Conservation (phyloP, 2,113 vertebrate genomes). For the Xenotilapia flavipinnis region DNA sequence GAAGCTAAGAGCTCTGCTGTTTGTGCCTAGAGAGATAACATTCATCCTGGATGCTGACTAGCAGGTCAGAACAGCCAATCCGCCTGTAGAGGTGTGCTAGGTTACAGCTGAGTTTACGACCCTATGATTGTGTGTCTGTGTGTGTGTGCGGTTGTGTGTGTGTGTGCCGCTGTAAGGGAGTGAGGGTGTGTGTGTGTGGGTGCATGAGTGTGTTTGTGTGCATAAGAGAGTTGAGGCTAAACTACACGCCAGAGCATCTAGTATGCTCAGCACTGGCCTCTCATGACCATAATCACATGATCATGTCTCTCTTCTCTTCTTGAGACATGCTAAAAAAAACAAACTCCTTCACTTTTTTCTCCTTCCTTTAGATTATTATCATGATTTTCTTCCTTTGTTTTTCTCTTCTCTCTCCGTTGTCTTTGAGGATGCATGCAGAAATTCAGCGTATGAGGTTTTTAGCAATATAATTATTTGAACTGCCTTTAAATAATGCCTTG, state of each 20-base stretch:
- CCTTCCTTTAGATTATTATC: background rate
- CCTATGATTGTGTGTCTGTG: background rate
- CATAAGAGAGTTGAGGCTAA: slow-evolving; percentile 48
- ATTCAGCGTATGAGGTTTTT: slow-evolving; percentile 59
- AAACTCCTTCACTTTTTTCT: background rate
- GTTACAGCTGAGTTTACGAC: slow-evolving; percentile 50
- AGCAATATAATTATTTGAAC: slow-evolving; percentile 42
- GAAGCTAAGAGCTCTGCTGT: slow-evolving; percentile 53
- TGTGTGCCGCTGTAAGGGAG: background rate
- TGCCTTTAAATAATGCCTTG: slow-evolving; percentile 49
- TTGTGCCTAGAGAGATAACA: slow-evolving; percentile 66
- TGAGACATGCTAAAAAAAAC: slow-evolving; percentile 50
- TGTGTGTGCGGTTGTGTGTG: background rate
- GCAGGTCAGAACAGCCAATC: slow-evolving; percentile 50
- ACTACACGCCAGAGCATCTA: slow-evolving; percentile 27
- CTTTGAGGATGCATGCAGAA: slow-evolving; percentile 67
- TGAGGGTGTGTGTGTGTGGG: background rate
- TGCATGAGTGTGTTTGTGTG: slow-evolving; percentile 27
- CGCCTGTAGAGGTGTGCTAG: slow-evolving; percentile 40
- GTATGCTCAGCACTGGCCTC: slow-evolving; percentile 29
- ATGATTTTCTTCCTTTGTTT: background rate
- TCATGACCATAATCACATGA: background rate
- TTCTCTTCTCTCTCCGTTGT: slow-evolving; percentile 20
- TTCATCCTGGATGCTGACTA: slow-evolving; percentile 55
- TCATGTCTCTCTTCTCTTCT: slow-evolving; percentile 5